Base-by-base conservation (phyloP, 1,140 invertebrate genomes). In the Portunus trituberculatus region DNA sequence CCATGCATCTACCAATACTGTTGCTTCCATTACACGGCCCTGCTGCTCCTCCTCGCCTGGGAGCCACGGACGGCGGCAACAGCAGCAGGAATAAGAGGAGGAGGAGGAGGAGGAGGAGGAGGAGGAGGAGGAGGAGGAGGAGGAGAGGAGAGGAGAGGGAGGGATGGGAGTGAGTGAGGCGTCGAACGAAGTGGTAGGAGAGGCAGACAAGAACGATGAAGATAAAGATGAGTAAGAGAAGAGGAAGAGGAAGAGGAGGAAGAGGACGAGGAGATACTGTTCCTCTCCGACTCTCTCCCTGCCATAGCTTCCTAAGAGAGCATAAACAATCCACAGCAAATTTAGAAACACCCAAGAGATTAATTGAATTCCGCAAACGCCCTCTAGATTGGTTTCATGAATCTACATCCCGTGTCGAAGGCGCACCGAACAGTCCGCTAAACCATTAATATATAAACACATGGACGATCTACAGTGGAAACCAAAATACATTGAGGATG, bases 371-470 rank as follows among this genome's bases (percentile, higher is more conserved):
- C 93, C 93, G 45, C 93, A 94, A 94, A 91, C 93, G 93, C 39
- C 67, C 93, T 94, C 89, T 94, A 94, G 93, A 94, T 94, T 91
- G 93, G 93, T 94, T 94, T 94, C 93, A 94, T 94, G 93, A 94
- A 94, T 94, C 87, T 94, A 94, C 93, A 93, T 93, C 89, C 86
- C 93, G n/a, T 94, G 93, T 94, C 93, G 93, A 94, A 91, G 93
- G 89, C 88, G 93, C 52, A 25, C 88, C 88, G 39, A 91, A 91
- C 93, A 94, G 39, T 59, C 93, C 93, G 93, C 93, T 88, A 93
- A 93, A 93, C 93, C 89, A 94, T 94, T 94, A 94, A 94, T 94
- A 94, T 94, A 94, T 94, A 94, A 94, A 94, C 93, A 94, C 93
- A 94, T 82, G 89, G 87, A 90, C 93, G 93, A 91, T 94, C 93